phyloP scores from a whole-genome alignment of 2,888 invertebrate species.

The Conops quadrifasciatus region DNA sequence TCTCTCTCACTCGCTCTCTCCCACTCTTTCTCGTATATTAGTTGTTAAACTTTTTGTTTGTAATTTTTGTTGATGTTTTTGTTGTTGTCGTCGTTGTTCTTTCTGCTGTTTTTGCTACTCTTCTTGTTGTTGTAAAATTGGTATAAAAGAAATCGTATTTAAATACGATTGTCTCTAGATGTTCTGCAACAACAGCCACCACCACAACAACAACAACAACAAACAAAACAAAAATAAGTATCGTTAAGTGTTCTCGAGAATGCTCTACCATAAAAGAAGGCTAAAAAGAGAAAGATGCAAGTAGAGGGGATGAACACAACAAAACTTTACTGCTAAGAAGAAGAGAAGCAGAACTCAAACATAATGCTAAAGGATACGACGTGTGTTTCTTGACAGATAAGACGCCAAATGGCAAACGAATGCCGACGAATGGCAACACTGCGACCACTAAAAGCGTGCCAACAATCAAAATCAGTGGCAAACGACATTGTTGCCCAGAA shows the following conservation, averaged over 20 bases:
- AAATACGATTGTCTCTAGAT: constrained; percentile 37
- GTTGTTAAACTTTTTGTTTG: no score
- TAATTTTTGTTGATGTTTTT: no score
- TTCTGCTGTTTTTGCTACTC: constrained; percentile 5
- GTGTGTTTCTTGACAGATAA: constrained; percentile 60
- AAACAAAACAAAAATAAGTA: constrained; percentile 11
- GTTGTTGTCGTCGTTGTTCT: background rate
- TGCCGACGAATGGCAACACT: constrained; percentile 32
- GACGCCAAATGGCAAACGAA: constrained; percentile 46
- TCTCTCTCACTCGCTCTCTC: no score
- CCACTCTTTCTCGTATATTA: no score
- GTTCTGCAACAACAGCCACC: background rate
- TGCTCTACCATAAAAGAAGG: no score
- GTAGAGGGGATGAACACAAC: background rate
- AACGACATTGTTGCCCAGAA: constrained; percentile 16
- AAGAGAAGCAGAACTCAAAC: constrained; percentile 6
- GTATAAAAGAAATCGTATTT: constrained; percentile 41
- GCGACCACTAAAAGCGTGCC: constrained; percentile 1
- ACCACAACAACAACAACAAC: constrained; percentile 8
- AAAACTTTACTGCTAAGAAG: constrained; percentile 11
- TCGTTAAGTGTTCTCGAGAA: no score
- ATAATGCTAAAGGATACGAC: constrained; percentile 47
- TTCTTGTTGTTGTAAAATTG: constrained; percentile 28
- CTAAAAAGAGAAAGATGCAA: background rate
- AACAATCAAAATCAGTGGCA: constrained; percentile 9